Conservation (phyloP, 2,888 invertebrate genomes). For the Rhagonycha lutea region DNA sequence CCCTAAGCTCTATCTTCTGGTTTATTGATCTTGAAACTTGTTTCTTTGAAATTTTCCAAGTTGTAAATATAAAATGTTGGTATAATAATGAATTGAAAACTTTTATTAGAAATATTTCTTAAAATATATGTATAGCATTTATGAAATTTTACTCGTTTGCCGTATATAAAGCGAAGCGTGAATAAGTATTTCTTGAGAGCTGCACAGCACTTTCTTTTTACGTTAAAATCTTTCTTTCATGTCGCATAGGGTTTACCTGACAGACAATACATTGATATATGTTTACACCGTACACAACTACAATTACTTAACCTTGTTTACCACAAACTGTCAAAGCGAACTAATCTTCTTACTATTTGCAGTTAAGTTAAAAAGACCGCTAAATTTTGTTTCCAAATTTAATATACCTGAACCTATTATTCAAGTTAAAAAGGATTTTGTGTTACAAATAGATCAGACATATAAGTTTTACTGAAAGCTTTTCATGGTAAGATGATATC, state of each 20-base stretch:
- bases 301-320: slow-evolving; percentile 55
- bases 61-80: too few species aligned
- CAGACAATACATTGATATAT: slow-evolving; percentile 38
- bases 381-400: slow-evolving; percentile 27
- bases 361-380: slow-evolving; percentile 24
- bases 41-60: neutral
- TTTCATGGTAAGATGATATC: slow-evolving; percentile 26
- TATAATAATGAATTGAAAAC: neutral
- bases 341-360: slow-evolving; percentile 49
- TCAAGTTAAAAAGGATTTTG: slow-evolving; percentile 16
- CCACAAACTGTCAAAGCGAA: slow-evolving; percentile 55
- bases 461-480: slow-evolving; percentile 25
- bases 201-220: slow-evolving; percentile 5
- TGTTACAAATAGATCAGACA: slow-evolving; percentile 3
- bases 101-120: neutral
- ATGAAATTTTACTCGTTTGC: neutral
- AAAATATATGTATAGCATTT: neutral
- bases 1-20: too few species aligned
- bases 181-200: neutral
- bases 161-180: neutral
- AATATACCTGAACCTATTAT: slow-evolving; percentile 22
- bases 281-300: slow-evolving; percentile 37
- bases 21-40: neutral
- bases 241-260: slow-evolving; percentile 22
- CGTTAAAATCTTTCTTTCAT: slow-evolving; percentile 5